Percentiles rank a stretch among this genome's conserved stretches.
Evolutionary conservation across 2,888 invertebrate genomes (phyloP).

Genomic region (Rhabditoides inermis): DNA sequence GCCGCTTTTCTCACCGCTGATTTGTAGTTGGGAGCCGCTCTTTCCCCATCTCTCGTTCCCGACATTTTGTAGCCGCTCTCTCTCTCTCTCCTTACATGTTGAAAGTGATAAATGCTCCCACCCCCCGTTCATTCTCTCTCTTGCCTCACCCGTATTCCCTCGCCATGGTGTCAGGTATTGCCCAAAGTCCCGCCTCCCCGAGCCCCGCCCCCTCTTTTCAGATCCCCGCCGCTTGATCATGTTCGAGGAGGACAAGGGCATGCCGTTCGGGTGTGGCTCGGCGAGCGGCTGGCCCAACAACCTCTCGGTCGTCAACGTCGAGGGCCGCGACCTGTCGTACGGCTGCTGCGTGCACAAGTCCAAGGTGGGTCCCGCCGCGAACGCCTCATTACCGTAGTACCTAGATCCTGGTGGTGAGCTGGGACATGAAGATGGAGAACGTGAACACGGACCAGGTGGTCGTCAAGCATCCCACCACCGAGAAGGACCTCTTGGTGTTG

Average conservation of each 20-base stretch:
- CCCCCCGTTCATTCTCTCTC: neutral
- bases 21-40: neutral
- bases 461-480: conserved; percentile 6
- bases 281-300: no score
- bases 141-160: neutral
- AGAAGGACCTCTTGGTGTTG: conserved; percentile 4
- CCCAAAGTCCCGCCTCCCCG: neutral
- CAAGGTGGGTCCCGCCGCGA: neutral
- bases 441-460: conserved; percentile 1
- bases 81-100: neutral
- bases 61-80: neutral
- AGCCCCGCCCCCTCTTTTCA: neutral
- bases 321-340: no score
- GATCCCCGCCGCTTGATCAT: neutral
- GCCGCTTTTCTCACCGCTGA: neutral
- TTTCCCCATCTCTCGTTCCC: neutral
- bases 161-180: neutral
- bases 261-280: no score
- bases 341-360: conserved; percentile 7
- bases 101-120: neutral
- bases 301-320: no score
- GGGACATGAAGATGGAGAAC: conserved; percentile 12
- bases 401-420: conserved; percentile 7
- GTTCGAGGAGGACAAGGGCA: no score
- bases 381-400: neutral